Evolutionary conservation across 1,140 invertebrate species (phyloP).

Genomic region (Phthorimaea operculella): DNA sequence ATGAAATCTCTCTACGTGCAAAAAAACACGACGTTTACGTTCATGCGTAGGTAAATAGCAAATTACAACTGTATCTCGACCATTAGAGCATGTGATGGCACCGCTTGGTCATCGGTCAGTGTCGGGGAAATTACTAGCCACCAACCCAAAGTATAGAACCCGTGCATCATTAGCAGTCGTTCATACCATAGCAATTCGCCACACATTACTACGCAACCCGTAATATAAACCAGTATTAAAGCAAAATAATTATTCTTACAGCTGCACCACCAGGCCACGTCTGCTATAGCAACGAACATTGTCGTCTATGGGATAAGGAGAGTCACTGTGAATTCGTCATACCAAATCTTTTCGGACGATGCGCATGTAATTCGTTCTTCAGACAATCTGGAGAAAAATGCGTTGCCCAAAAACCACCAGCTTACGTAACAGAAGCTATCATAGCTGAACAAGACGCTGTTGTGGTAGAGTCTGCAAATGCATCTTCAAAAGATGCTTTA

Average conservation of each 20-base stretch:
- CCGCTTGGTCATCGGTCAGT: slow-evolving; percentile 30
- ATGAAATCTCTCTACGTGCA: slow-evolving; percentile 1
- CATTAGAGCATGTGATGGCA: slow-evolving; percentile 40
- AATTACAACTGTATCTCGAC: slow-evolving; percentile 28
- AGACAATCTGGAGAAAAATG: slow-evolving; percentile 75
- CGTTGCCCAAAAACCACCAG: slow-evolving; percentile 52
- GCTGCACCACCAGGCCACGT: slow-evolving; percentile 87
- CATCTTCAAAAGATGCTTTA: slow-evolving; percentile 16
- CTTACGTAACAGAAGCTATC: slow-evolving; percentile 53
- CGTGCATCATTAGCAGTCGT: neutral
- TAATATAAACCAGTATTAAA: neutral
- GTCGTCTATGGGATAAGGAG: slow-evolving; percentile 81
- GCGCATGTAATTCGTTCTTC: slow-evolving; percentile 79
- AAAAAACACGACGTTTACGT: slow-evolving; percentile 1
- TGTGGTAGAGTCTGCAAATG: slow-evolving; percentile 27
- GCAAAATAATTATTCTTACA: slow-evolving; percentile 59
- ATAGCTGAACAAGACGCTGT: slow-evolving; percentile 41
- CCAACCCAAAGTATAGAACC: slow-evolving; percentile 8
- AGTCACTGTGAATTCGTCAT: slow-evolving; percentile 90
- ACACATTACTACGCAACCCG: neutral
- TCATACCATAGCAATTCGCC: neutral
- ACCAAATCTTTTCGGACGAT: slow-evolving; percentile 88
- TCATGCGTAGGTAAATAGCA: neutral
- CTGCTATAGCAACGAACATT: slow-evolving; percentile 91
- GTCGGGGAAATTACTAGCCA: slow-evolving; percentile 35